Base-by-base conservation (phyloP, 2,797 vertebrate genomes). In the Tragelaphus oryx region DNA sequence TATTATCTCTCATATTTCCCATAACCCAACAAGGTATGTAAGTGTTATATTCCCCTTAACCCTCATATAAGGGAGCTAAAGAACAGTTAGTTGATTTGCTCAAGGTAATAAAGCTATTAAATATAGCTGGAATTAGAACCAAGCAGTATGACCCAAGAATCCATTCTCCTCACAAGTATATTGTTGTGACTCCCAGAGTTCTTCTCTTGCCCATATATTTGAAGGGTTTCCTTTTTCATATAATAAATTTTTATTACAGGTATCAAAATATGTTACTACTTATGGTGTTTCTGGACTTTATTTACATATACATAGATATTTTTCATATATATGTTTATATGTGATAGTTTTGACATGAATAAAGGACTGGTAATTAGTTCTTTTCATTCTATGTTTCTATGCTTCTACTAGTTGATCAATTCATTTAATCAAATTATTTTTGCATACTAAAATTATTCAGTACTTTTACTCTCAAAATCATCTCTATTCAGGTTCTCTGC, bases 1-100 rank as follows among this genome's bases (percentile, higher is more conserved):
- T 86, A 71, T 79, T 93, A 59, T 91, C 14, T 91, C 13, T 90
- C 3, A 93, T 91, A 78, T 54, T 89, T 96, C 57, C 89, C 24
- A 91, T 14, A 48, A 54, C 8, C 46, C 44, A 78, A 26, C 1
- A 84, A 17, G 20, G 9, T 33, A 78, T 52, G 37, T 57, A 52
- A 41, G 30, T 60, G 2, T 92, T 89, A 94, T 48, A 46, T 5
- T 54, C 8, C 8, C 11, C 14, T 79, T 78, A 62, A 33, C 4
- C 88, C 89, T 79, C 62, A 62, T 20, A 65, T 20, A 78, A 93
- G 22, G 26, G 11, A 94, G 62, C 18, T 81, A 4, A 95, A 71
- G 52, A 59, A 75, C 1, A 33, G 4, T 37, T 86, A 59, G 52
- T 30, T 71, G 16, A 55, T 87, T 94, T 95, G 13, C 3, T 86